Evolutionary conservation across 1,140 invertebrate genomes (phyloP).

Genomic region (Arion vulgaris): DNA sequence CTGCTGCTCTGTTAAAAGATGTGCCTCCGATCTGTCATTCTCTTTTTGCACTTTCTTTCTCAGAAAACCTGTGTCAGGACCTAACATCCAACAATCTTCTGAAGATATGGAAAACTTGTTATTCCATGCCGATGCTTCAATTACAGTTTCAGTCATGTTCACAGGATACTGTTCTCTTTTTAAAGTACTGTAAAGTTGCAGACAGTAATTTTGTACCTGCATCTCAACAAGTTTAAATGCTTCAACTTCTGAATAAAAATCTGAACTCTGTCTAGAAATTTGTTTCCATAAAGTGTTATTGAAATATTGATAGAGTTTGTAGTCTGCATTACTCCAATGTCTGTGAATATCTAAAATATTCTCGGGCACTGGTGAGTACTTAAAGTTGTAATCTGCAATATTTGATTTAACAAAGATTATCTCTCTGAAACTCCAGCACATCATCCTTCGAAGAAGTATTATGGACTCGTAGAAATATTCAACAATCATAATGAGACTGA

Average conservation of each 20-base stretch:
- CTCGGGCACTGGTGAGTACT: not conserved
- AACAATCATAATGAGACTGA: constrained; percentile 75
- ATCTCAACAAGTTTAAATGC: constrained; percentile 51
- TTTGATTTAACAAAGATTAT: constrained; percentile 58
- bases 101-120: constrained; percentile 49
- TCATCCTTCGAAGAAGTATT: constrained; percentile 73
- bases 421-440: constrained; percentile 74
- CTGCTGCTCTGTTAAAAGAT: not conserved
- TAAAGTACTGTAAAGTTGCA: not conserved
- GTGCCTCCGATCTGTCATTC: constrained; percentile 17
- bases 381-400: constrained; percentile 45
- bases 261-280: constrained; percentile 49
- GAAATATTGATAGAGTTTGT: constrained; percentile 64
- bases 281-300: constrained; percentile 64
- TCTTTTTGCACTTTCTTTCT: constrained; percentile 33
- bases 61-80: constrained; percentile 38
- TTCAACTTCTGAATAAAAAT: constrained; percentile 57
- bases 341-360: constrained; percentile 40
- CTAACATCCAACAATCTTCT: constrained; percentile 55
- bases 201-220: constrained; percentile 52
- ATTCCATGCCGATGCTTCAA: constrained; percentile 48
- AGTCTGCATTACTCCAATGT: constrained; percentile 60
- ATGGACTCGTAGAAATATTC: constrained; percentile 77
- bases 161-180: constrained; percentile 11
- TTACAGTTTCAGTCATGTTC: not conserved